Conservation (phyloP, 1,140 invertebrate species). For the Gryon sp. region DNA sequence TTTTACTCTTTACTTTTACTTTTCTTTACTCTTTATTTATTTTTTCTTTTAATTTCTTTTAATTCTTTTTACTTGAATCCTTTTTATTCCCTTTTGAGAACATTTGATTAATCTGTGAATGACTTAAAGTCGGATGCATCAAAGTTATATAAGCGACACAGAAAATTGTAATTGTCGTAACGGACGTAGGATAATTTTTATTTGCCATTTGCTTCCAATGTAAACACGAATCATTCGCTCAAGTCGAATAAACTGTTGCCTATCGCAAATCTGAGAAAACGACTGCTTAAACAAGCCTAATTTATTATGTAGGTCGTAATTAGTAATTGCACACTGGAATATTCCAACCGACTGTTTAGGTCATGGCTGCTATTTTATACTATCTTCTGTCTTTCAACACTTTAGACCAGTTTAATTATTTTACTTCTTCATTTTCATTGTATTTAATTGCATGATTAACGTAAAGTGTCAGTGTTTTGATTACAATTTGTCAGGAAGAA, state of each 20-base stretch:
- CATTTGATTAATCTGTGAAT: constrained; percentile 30
- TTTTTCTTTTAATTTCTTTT: too few relatives aligned
- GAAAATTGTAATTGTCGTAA: constrained; percentile 63
- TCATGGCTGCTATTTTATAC: constrained; percentile 31
- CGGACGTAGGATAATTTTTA: constrained; percentile 41
- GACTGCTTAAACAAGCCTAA: constrained; percentile 2
- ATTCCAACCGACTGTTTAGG: constrained; percentile 11
- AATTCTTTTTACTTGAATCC: too few relatives aligned
- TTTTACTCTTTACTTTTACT: too few relatives aligned
- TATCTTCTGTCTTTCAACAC: constrained; percentile 3
- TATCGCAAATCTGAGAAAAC: constrained; percentile 26
- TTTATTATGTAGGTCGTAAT: constrained; percentile 30
- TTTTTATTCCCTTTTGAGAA: constrained; percentile 7
- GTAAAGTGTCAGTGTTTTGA: background rate
- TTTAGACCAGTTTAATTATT: background rate
- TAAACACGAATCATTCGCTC: constrained; percentile 17
- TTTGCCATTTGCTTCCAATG: constrained; percentile 10
- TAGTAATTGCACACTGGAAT: constrained; percentile 30
- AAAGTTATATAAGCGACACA: constrained; percentile 64
- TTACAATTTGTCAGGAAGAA: too few relatives aligned
- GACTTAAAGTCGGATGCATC: constrained; percentile 15
- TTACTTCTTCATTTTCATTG: background rate
- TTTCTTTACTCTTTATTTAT: too few relatives aligned
- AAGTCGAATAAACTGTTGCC: background rate
- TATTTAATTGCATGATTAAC: constrained; percentile 1